Base-by-base conservation (phyloP, 2,113 vertebrate species). In the Percopsis transmontana region DNA sequence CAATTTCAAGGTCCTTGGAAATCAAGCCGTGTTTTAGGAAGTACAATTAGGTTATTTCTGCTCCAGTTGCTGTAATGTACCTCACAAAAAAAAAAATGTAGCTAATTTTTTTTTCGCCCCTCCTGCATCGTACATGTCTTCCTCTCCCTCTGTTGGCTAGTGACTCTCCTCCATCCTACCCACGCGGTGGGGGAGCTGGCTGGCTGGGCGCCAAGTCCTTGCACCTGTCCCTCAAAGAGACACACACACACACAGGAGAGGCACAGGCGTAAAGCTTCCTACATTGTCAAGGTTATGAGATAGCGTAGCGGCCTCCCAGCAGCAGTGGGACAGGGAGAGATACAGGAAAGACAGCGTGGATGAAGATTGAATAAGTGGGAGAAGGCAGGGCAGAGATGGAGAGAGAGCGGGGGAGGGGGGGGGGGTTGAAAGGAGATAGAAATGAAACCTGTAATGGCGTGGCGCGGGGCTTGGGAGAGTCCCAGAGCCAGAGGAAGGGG, bases 281-380 rank as follows among this genome's bases (percentile, higher is more conserved):
- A 61, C 72, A 78, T 81, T 74, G 87, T 85, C 84, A 90, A 89
- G 85, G 85, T 87, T 90, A 88, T 85, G 41, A 76, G 75, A 81
- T 74, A 74, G 72, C 72, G 38, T 64, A 55, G 68, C 72, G 24
- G 62, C 66, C 47, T 69, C 80, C 57, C 61, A 62, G 77, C 58
- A 68, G 74, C 72, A 68, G 67, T 66, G n/a, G 42, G 53, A 13
- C 15, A 44, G 44, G 15, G 40, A 42, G 16, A 45, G 70, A 70
- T 57, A 53, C 14, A 54, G 79, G 55, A 48, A 75, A 70, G 66
- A 78, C 24, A 45, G 70, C 72, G 66, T 69, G 51, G 60, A 68
- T 75, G 53, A 67, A 75, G 72, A 77, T 62, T 77, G 74, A 83
- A 74, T 82, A 74, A 80, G 76, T 66, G 72, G 3, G 58, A 72